A percentile compares a stretch with the other conserved stretches of the same genome.
phyloP scores from a whole-genome alignment of 1,140 invertebrate species.

The Pseudomyrmex gracilis region DNA sequence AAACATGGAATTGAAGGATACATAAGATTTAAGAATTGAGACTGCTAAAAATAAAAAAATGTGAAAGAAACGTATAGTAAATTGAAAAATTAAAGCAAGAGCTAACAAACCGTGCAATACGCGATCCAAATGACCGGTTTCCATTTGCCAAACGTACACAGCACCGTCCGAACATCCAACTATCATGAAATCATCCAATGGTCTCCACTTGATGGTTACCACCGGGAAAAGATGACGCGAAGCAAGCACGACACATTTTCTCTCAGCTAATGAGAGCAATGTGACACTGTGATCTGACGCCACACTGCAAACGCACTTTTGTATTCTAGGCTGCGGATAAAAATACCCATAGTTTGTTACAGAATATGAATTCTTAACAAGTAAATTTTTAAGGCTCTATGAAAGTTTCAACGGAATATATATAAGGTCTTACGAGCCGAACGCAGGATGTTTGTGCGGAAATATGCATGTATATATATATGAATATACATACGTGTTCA shows the following conservation, averaged over 20 bases:
- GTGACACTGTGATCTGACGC: slow-evolving; percentile 99
- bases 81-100: background rate
- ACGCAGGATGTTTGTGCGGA: too few relatives aligned
- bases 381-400: too few relatives aligned
- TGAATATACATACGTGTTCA: too few relatives aligned
- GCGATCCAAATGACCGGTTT: slow-evolving; percentile 98
- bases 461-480: too few relatives aligned
- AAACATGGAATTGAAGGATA: background rate
- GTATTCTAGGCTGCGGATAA: slow-evolving; percentile 91
- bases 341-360: background rate
- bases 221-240: slow-evolving; percentile 98
- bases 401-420: too few relatives aligned
- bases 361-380: background rate
- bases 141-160: slow-evolving; percentile 99
- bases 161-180: slow-evolving; percentile 99
- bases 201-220: slow-evolving; percentile 98
- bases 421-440: too few relatives aligned
- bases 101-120: slow-evolving; percentile 92
- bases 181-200: slow-evolving; percentile 99
- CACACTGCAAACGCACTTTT: slow-evolving; percentile 98
- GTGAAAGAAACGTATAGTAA: background rate
- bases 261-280: slow-evolving; percentile 96
- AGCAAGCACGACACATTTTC: slow-evolving; percentile 97
- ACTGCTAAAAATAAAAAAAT: background rate
- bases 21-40: background rate